These are phyloP conservation scores for Apogon hyalosoma DNA, from an alignment of 2,797 vertebrate genomes.

Conservation along the genomic window DNA sequence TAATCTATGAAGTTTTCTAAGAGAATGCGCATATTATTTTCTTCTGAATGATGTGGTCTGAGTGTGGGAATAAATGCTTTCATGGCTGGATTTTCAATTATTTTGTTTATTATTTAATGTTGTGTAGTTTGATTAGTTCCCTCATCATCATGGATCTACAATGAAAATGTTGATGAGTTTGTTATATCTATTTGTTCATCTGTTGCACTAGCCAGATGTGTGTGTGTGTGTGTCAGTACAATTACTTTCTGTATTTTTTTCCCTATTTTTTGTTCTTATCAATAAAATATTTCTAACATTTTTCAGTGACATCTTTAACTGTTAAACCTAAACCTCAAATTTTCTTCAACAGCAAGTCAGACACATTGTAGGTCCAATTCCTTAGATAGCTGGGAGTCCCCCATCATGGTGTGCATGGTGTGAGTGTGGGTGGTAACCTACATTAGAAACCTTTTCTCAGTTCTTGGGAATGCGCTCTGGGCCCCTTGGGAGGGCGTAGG, in stretches of 20 bases:
- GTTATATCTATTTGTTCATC: not conserved
- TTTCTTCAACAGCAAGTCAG: not conserved
- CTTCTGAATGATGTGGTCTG: not conserved
- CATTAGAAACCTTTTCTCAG: slow-evolving; percentile 75
- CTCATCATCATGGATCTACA: not conserved
- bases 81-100: not conserved
- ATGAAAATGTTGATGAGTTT: not conserved
- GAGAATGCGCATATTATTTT: slow-evolving; percentile 1
- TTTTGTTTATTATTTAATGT: not conserved
- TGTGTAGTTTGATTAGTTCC: not conserved
- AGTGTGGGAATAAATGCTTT: slow-evolving; percentile 3
- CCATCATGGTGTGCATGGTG: slow-evolving; percentile 19
- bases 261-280: not conserved
- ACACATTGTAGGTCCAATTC: slow-evolving; percentile 2
- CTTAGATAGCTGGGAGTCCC: slow-evolving; percentile 18
- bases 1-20: slow-evolving; percentile 2
- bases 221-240: not conserved
- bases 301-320: not conserved
- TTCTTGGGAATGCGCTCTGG: slow-evolving; percentile 80
- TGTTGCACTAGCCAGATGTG: not conserved
- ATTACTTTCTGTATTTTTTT: not conserved
- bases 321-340: not conserved
- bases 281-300: not conserved
- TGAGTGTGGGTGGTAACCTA: slow-evolving; percentile 38
- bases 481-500: slow-evolving; percentile 81